These are phyloP conservation scores for Drosophila kanapiae DNA, from an alignment of 1,140 invertebrate genomes.

Conservation along the genomic window DNA sequence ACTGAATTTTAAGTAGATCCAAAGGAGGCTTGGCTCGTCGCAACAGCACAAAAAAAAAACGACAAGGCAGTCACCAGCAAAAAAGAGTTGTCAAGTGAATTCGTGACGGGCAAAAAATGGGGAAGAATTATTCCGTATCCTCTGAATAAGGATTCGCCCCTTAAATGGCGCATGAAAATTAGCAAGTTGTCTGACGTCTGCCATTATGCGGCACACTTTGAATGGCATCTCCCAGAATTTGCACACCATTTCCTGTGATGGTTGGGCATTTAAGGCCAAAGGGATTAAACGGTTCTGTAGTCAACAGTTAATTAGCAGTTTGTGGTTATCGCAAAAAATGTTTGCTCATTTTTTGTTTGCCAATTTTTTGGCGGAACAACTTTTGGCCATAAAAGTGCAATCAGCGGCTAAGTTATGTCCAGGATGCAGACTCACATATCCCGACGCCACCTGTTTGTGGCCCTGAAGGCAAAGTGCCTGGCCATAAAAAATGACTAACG, in stretches of 20 bases:
- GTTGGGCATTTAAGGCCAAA: slow-evolving; percentile 31
- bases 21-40: slow-evolving; percentile 50
- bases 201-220: slow-evolving; percentile 82
- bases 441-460: slow-evolving; percentile 50
- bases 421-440: slow-evolving; percentile 38
- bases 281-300: slow-evolving; percentile 63
- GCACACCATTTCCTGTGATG: slow-evolving; percentile 35
- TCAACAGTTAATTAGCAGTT: slow-evolving; percentile 78
- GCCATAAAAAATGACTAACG: slow-evolving; percentile 60
- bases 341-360: background rate
- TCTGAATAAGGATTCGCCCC: slow-evolving; percentile 43
- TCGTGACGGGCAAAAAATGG: slow-evolving; percentile 52
- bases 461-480: slow-evolving; percentile 39
- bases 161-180: slow-evolving; percentile 83
- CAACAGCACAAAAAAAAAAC: slow-evolving; percentile 19
- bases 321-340: slow-evolving; percentile 59
- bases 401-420: slow-evolving; percentile 78
- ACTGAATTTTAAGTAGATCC: slow-evolving; percentile 77
- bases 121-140: background rate
- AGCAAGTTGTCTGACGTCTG: slow-evolving; percentile 78
- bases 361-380: slow-evolving; percentile 24
- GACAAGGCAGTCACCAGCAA: slow-evolving; percentile 23
- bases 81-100: slow-evolving; percentile 83
- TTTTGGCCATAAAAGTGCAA: slow-evolving; percentile 83
- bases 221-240: slow-evolving; percentile 46